A percentile compares a stretch with the other conserved stretches of the same genome.
These are phyloP conservation scores for Masticophis lateralis DNA, from an alignment of 2,797 vertebrate species.

Conservation along the genomic window DNA sequence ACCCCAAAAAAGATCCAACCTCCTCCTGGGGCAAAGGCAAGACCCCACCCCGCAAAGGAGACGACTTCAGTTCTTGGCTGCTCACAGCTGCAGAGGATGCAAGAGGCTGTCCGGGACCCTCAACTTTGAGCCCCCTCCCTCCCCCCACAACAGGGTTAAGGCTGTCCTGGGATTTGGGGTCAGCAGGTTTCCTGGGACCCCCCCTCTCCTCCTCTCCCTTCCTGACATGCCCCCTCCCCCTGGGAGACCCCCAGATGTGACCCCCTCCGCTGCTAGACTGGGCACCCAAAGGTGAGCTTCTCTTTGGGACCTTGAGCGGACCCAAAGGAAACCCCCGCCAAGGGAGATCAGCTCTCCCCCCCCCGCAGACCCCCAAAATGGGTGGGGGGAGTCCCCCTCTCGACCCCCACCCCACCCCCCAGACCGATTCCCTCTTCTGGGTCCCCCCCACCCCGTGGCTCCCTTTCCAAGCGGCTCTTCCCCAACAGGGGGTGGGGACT, in stretches of 20 bases:
- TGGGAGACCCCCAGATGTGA: too few relatives aligned
- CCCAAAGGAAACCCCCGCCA: neutral
- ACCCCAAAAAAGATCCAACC: neutral
- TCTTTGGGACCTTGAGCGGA: neutral
- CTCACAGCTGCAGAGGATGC: neutral
- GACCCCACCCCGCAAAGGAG: neutral
- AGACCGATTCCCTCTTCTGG: neutral
- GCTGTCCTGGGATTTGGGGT: neutral
- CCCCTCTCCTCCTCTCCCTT: neutral
- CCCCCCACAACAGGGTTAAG: neutral
- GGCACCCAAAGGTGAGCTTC: too few relatives aligned
- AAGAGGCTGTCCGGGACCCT: neutral
- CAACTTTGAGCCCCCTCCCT: too few relatives aligned
- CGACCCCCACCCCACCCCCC: too few relatives aligned
- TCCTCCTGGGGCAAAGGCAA: neutral
- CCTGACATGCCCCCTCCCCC: neutral
- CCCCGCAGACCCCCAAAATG: neutral
- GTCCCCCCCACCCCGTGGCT: too few relatives aligned
- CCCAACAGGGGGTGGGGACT: neutral
- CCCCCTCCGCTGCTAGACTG: neutral
- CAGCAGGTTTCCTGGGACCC: neutral
- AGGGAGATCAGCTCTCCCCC: neutral
- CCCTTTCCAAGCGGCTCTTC: neutral
- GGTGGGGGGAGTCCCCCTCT: neutral
- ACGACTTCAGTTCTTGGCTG: neutral